A percentile compares a stretch with the other conserved stretches of the same genome.
phyloP scores from a whole-genome alignment of 2,113 vertebrate species.

The Clarias macrocephalus region DNA sequence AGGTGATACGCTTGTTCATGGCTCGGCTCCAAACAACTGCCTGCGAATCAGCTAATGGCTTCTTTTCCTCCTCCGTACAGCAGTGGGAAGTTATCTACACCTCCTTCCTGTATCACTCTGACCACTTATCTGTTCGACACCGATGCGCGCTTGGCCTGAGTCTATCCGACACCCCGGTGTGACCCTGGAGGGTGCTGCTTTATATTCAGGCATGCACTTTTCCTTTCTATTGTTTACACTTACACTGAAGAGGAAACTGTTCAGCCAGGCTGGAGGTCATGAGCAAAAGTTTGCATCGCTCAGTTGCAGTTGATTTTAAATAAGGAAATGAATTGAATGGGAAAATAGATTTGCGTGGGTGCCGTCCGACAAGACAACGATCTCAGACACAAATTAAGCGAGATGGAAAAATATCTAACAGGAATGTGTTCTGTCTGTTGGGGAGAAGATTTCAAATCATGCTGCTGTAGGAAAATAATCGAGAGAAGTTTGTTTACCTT shows the following conservation, averaged over 20 bases:
- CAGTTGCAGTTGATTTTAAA: not conserved
- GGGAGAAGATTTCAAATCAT: too few species aligned
- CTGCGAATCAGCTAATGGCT: slow-evolving; percentile 18
- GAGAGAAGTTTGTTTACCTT: too few species aligned
- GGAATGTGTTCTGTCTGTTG: too few species aligned
- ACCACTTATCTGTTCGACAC: not conserved
- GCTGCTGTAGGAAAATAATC: too few species aligned
- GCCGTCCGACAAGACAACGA: not conserved
- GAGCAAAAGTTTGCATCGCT: not conserved
- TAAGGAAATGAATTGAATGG: not conserved
- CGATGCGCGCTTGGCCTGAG: not conserved
- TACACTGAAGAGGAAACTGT: not conserved
- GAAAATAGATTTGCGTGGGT: not conserved
- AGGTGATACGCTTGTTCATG: slow-evolving; percentile 13
- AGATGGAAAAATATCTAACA: too few species aligned
- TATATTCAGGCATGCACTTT: not conserved
- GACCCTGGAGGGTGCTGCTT: not conserved
- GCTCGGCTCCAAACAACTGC: not conserved
- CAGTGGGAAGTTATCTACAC: slow-evolving; percentile 18
- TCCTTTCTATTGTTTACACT: not conserved
- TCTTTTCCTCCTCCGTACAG: not conserved
- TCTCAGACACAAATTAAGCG: not conserved
- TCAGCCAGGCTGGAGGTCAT: not conserved
- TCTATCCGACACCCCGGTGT: not conserved
- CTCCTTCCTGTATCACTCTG: slow-evolving; percentile 6